Conservation (phyloP, 2,113 vertebrate genomes). For the Grantiella picta region DNA sequence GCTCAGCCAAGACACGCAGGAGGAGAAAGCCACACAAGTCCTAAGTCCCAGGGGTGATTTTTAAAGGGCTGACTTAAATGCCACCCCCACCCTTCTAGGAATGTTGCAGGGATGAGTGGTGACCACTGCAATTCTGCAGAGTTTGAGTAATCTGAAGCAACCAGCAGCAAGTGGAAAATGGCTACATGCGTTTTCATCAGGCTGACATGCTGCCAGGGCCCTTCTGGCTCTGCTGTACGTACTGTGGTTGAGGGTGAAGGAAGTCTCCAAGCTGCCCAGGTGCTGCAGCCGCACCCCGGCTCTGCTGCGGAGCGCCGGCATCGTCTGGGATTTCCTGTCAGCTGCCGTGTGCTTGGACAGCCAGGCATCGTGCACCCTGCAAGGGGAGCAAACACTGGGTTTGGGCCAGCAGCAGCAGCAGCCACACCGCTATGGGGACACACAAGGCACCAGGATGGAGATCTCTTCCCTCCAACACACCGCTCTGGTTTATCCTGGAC, state of each 20-base stretch:
- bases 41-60: background rate
- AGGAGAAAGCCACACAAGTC: background rate
- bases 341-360: constrained; percentile 80
- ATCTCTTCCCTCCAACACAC: background rate
- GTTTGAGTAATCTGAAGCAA: background rate
- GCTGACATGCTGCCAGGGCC: background rate
- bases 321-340: constrained; percentile 91
- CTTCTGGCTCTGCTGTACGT: background rate
- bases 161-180: background rate
- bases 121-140: background rate
- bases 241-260: constrained; percentile 93
- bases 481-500: background rate
- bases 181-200: background rate
- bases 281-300: constrained; percentile 86
- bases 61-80: background rate
- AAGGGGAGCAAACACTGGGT: background rate
- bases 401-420: background rate
- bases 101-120: background rate
- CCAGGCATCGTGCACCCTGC: constrained; percentile 85
- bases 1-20: background rate
- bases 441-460: background rate
- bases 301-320: constrained; percentile 89
- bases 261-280: constrained; percentile 88
- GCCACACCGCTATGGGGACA: rapidly evolving
- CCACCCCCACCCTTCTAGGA: background rate